A percentile compares a stretch with the other conserved stretches of the same genome.
Conservation (phyloP, 2,797 vertebrate genomes). For the Lutjanus campechanus region DNA sequence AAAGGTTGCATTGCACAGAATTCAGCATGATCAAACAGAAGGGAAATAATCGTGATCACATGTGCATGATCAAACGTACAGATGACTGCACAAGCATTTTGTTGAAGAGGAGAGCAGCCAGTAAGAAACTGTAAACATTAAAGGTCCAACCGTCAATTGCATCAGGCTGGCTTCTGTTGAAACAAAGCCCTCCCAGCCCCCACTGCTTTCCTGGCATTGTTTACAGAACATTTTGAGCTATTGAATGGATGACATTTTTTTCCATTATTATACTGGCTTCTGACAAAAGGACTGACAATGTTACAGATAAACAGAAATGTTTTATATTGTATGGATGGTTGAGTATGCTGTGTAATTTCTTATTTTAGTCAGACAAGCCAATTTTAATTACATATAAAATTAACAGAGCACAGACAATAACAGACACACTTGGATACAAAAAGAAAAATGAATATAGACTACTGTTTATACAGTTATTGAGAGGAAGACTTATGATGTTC, state of each 20-base stretch:
- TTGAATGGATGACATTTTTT: slow-evolving; percentile 67
- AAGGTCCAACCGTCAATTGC: slow-evolving; percentile 61
- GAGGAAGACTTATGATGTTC: not conserved
- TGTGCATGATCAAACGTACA: not conserved
- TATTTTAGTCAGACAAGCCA: not conserved
- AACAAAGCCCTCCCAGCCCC: slow-evolving; percentile 60
- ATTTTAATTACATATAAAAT: not conserved
- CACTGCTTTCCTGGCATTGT: slow-evolving; percentile 77
- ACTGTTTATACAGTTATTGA: not conserved
- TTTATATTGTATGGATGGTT: slow-evolving; percentile 12
- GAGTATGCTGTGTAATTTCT: slow-evolving; percentile 2
- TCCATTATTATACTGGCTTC: slow-evolving; percentile 43
- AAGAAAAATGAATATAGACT: not conserved
- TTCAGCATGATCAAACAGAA: not conserved
- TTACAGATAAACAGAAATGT: slow-evolving; percentile 38
- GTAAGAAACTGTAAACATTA: slow-evolving; percentile 59
- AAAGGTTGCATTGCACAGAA: not conserved
- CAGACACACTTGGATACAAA: not conserved
- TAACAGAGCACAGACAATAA: not conserved
- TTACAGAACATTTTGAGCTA: slow-evolving; percentile 64
- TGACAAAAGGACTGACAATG: slow-evolving; percentile 50
- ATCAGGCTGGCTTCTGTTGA: slow-evolving; percentile 60
- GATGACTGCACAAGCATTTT: slow-evolving; percentile 59
- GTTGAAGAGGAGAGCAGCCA: slow-evolving; percentile 46
- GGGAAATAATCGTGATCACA: not conserved